These are phyloP conservation scores for Hippocampus guttulatus DNA, from an alignment of 2,113 vertebrate genomes.

Conservation along the genomic window DNA sequence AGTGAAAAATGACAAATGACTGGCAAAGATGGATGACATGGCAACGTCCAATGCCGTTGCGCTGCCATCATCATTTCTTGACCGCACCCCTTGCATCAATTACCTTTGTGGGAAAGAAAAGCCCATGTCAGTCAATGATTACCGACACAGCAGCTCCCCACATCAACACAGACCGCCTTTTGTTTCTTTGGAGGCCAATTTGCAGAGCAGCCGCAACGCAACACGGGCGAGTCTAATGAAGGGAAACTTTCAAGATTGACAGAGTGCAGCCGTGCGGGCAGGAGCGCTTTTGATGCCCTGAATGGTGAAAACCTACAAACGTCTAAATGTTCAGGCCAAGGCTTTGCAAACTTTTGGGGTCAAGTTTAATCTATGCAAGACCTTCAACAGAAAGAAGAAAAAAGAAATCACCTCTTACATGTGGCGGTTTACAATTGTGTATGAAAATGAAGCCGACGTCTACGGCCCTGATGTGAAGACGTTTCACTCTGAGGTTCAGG, in stretches of 20 bases:
- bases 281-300: background rate
- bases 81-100: slow-evolving; percentile 38
- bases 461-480: no score
- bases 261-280: slow-evolving; percentile 17
- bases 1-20: background rate
- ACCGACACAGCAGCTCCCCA: slow-evolving; percentile 48
- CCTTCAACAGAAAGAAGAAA: no score
- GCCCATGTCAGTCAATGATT: slow-evolving; percentile 46
- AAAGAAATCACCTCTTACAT: no score
- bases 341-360: background rate
- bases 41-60: slow-evolving; percentile 28
- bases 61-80: slow-evolving; percentile 56
- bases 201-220: slow-evolving; percentile 37
- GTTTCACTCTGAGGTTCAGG: no score
- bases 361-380: background rate
- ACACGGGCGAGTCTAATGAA: slow-evolving; percentile 42
- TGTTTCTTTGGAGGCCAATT: slow-evolving; percentile 37
- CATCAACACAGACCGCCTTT: slow-evolving; percentile 40
- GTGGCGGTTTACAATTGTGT: no score
- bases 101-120: slow-evolving; percentile 50
- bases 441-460: no score
- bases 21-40: slow-evolving; percentile 37
- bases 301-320: background rate
- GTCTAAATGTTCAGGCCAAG: background rate
- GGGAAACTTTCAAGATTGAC: slow-evolving; percentile 46